Conservation (phyloP, 2,888 invertebrate species). For the Drosophila antonietae region DNA sequence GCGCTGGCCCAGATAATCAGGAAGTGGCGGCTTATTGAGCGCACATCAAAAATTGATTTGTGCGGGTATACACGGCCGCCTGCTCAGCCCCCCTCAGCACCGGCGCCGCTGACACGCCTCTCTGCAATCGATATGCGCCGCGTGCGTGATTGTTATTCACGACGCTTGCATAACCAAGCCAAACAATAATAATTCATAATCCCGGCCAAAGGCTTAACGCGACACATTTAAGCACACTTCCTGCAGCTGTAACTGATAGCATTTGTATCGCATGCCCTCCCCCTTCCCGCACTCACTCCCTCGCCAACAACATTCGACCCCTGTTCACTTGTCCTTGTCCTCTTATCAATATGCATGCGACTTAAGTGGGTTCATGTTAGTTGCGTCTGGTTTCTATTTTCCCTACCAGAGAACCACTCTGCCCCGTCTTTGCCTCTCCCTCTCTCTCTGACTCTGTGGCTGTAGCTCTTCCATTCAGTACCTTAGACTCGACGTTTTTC, state of each 20-base stretch:
- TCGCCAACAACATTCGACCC: background rate
- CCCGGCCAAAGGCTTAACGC: slow-evolving; percentile 72
- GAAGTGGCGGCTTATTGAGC: slow-evolving; percentile 78
- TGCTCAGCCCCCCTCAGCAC: background rate
- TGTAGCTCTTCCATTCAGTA: background rate
- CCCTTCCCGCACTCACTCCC: background rate
- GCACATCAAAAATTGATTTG: slow-evolving; percentile 80
- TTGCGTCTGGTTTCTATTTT: slow-evolving; percentile 40
- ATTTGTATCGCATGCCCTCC: slow-evolving; percentile 8
- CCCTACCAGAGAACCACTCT: slow-evolving; percentile 2
- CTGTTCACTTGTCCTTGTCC: slow-evolving; percentile 29
- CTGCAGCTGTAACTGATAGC: slow-evolving; percentile 77
- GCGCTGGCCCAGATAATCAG: slow-evolving; percentile 72
- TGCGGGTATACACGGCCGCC: slow-evolving; percentile 7
- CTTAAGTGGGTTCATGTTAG: slow-evolving; percentile 73
- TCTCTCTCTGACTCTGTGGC: no score
- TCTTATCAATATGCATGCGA: slow-evolving; percentile 75
- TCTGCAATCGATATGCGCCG: slow-evolving; percentile 63
- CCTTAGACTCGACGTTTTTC: slow-evolving; percentile 63
- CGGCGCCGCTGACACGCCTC: background rate
- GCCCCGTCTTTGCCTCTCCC: background rate
- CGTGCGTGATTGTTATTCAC: slow-evolving; percentile 46
- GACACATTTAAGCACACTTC: slow-evolving; percentile 76
- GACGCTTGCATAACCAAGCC: slow-evolving; percentile 52
- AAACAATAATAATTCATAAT: slow-evolving; percentile 81